phyloP scores from a whole-genome alignment of 2,113 vertebrate species.

The Odocoileus virginianus region DNA sequence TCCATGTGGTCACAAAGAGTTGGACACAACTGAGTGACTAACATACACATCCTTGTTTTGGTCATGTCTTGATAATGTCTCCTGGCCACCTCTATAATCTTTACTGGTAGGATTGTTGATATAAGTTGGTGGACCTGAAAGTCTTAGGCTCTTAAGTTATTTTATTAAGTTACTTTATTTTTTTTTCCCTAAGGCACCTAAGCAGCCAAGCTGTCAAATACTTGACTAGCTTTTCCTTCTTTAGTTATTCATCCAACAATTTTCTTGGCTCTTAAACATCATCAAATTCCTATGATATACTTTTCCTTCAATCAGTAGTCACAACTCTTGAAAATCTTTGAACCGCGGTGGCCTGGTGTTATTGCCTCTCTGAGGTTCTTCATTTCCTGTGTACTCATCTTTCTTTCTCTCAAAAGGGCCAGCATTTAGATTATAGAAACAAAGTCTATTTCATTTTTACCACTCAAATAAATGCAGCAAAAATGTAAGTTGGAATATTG shows the following conservation, averaged over 20 bases:
- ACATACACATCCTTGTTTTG: not conserved
- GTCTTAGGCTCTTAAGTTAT: not conserved
- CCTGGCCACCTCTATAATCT: not conserved
- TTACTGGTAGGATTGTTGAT: not conserved
- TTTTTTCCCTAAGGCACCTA: not conserved
- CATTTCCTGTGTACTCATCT: not conserved
- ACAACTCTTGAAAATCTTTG: too few species aligned
- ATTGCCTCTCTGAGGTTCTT: not conserved
- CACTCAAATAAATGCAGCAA: not conserved
- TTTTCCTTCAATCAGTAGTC: not conserved
- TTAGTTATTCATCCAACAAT: not conserved
- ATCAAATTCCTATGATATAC: not conserved
- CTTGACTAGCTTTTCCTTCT: not conserved
- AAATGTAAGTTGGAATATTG: not conserved
- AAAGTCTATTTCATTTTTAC: not conserved
- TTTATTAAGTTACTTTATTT: too few species aligned
- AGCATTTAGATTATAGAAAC: not conserved
- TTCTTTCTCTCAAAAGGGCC: not conserved
- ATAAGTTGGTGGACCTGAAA: not conserved
- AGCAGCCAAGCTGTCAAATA: not conserved
- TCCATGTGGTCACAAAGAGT: not conserved
- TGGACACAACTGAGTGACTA: not conserved
- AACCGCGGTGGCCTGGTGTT: not conserved
- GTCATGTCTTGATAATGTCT: too few species aligned
- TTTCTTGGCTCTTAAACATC: not conserved